phyloP scores from a whole-genome alignment of 2,797 vertebrate genomes.

The Poecilia velifera region DNA sequence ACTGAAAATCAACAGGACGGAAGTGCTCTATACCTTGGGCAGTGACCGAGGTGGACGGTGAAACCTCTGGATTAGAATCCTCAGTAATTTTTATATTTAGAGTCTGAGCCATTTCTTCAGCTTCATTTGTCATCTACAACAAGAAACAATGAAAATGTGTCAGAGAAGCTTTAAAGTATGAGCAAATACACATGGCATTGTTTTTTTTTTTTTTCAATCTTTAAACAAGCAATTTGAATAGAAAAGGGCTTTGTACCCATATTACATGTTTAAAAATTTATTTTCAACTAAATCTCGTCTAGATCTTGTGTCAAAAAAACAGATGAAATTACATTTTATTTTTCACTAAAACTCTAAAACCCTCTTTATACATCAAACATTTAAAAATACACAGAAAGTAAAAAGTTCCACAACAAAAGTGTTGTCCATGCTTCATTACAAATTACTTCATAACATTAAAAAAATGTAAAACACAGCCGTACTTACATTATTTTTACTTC shows the following conservation, averaged over 20 bases:
- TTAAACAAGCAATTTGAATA: not conserved
- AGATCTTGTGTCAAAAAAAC: slow-evolving; percentile 21
- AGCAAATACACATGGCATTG: not conserved
- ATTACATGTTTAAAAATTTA: not conserved
- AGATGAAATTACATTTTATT: slow-evolving; percentile 17
- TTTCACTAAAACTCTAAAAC: not conserved
- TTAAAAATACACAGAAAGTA: slow-evolving; percentile 4
- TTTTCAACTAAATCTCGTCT: not conserved
- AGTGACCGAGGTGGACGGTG: slow-evolving; percentile 36
- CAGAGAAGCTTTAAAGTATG: not conserved
- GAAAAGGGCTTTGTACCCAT: not conserved
- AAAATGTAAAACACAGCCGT: not conserved
- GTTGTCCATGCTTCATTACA: not conserved
- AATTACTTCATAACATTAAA: not conserved
- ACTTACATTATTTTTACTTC: slow-evolving; percentile 57
- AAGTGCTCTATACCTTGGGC: slow-evolving; percentile 60
- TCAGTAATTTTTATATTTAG: slow-evolving; percentile 64
- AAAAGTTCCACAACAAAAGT: not conserved
- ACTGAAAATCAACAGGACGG: not conserved
- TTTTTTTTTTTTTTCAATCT: too few relatives aligned
- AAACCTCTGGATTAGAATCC: slow-evolving; percentile 37
- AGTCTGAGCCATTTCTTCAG: slow-evolving; percentile 38
- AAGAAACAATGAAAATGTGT: slow-evolving; percentile 17
- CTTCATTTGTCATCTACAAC: slow-evolving; percentile 48
- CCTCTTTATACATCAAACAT: slow-evolving; percentile 11